Evolutionary conservation across 2,888 invertebrate genomes (phyloP).

Genomic region (Stomorhina lunata): DNA sequence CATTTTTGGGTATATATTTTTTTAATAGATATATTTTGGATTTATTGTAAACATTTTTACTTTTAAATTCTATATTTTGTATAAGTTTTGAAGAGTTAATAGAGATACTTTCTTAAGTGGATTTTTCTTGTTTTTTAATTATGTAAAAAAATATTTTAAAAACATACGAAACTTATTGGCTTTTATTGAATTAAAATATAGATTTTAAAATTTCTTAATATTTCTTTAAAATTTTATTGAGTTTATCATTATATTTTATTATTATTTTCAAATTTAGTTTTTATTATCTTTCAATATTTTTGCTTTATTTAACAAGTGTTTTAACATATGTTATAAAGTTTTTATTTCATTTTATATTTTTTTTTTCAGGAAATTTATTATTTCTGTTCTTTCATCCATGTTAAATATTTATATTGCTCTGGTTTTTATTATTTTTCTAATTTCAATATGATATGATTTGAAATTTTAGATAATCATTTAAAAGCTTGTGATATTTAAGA

Average conservation of each 20-base stretch:
- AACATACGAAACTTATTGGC: neutral
- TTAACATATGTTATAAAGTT: neutral
- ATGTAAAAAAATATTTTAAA: constrained; percentile 4
- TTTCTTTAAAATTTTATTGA: neutral
- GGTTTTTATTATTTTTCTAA: neutral
- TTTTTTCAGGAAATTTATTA: neutral
- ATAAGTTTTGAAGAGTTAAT: no score
- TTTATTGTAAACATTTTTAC: no score
- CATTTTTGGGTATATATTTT: no score
- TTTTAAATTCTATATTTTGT: no score
- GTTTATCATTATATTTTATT: neutral
- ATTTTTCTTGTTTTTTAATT: neutral
- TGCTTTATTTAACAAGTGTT: constrained; percentile 26
- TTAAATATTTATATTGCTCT: constrained; percentile 10
- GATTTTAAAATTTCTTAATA: no score
- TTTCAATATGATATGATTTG: constrained; percentile 3
- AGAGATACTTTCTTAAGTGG: no score
- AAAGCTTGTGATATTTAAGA: no score
- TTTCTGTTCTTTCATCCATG: neutral
- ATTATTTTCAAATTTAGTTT: neutral
- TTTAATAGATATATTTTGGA: no score
- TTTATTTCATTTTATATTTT: neutral
- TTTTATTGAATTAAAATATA: no score
- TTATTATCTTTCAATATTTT: neutral
- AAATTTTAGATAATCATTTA: neutral